Evolutionary conservation across 2,113 vertebrate species (phyloP).

Genomic region (Hyperoodon ampullatus): DNA sequence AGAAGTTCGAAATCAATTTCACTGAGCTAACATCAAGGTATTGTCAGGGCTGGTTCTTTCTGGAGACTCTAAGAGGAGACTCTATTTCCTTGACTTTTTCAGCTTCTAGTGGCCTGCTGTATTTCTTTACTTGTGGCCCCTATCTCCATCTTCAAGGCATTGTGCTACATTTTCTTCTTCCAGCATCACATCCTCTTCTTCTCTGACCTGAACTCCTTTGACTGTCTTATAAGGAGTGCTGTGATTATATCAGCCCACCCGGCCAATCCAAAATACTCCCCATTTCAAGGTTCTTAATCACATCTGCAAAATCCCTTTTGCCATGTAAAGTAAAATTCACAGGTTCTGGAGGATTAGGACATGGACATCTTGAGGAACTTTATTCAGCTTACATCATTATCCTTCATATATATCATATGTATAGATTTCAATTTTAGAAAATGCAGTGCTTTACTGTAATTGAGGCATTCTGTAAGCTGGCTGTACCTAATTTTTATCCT

Average conservation of each 20-base stretch:
- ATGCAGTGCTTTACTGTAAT: not conserved
- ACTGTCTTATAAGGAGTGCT: not conserved
- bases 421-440: not conserved
- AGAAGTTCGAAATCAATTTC: too few relatives aligned
- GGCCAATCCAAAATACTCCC: not conserved
- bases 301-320: not conserved
- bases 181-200: not conserved
- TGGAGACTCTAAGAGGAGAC: too few relatives aligned
- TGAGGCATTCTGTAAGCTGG: not conserved
- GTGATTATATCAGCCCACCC: not conserved
- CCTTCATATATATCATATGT: not conserved
- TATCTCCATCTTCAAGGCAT: not conserved
- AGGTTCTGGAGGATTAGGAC: not conserved
- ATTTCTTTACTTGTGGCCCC: not conserved
- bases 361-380: not conserved
- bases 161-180: not conserved
- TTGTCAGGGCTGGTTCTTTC: too few relatives aligned
- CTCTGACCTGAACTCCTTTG: not conserved
- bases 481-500: not conserved
- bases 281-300: not conserved
- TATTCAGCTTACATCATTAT: not conserved
- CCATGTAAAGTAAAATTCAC: not conserved
- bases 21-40: too few relatives aligned
- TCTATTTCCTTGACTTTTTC: not conserved
- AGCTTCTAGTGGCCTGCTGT: not conserved